Base-by-base conservation (phyloP, 2,113 vertebrate species). In the Dunckerocampus dactyliophorus region DNA sequence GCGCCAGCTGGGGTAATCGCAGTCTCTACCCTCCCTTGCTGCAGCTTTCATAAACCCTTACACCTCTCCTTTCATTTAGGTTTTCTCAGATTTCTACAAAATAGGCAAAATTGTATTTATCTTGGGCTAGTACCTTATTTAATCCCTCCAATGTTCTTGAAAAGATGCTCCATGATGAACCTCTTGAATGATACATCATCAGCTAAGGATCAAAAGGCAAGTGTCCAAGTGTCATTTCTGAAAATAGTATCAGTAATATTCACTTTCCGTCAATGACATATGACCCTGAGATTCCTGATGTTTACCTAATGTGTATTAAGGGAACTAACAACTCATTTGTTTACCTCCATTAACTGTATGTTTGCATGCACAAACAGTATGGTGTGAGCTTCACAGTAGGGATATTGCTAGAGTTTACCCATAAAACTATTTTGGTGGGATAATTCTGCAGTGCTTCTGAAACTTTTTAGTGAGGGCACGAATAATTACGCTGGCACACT, bases 401-500 rank as follows among this genome's bases (percentile, higher is more conserved):
- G 39, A 42, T 13, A 42, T 42, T 11, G 13, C 13, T 14, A 14
- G 39, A 12, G 13, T 43, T 12, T 43, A 43, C 12, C 39, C 39
- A 43, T 56, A 54, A 57, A 71, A 76, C 52, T 76, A 51, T 53
- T 24, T 49, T 52, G 62, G 39, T 49, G 63, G 71, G 78, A 77
- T 80, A 62, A 82, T 71, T 83, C 53, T 62, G 64, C 63, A 28
- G 63, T 52, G 59, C 60, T 76, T 74, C 34, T 61, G 75, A 76
- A 80, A 76, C 74, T 69, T 82, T 88, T 81, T 82, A 77, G 69
- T 58, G 24, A 68, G 61, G 63, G 68, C 73, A 81, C 74, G 62
- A 86, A 77, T 88, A 88, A 89, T 91, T 89, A 87, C 81, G 85
- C 58, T 87, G 82, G 87, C 78, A 84, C 83, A 84, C 83, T 85